Base-by-base conservation (phyloP, 1,140 invertebrate species). In the Triops longicaudatus region DNA sequence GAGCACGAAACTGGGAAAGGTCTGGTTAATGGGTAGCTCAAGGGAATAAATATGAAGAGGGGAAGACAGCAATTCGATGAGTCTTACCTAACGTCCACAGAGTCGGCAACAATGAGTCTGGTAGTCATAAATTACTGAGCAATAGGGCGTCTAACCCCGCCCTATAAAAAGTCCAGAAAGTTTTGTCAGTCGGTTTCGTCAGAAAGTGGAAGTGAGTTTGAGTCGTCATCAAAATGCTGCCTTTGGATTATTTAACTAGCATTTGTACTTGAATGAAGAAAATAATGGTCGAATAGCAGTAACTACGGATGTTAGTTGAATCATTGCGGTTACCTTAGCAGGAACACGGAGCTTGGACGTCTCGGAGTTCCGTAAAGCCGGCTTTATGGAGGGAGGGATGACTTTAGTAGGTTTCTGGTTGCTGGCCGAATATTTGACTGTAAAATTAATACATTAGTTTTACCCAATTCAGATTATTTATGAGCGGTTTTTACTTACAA, bases 291-390 rank as follows among this genome's bases (percentile, higher is more conserved):
- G 43, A 63, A 63, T 14, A 63, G 17, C 22, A 63, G 17, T 1
- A 63, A 63, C 3, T 0, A 63, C 14, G 14, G 14, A 22, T n/a
- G 14, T 63, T 63, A 63, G n/a, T 75, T 28, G n/a, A 37, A 37
- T 37, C 31, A 31, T 42, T 22, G 12, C 28, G 27, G 1, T 75
- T 75, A 75, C 74, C 74, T 75, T 43, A 75, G 74, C 17, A 11
- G 12, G 28, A 9, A 22, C 41, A 11, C 74, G 74, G 74, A 22
- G 50, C 50, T 63, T 50, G 43, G 43, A 7, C 74, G 37, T 22
- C 10, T 50, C 74, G 37, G 74, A 22, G 14, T 63, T n/a, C 1
- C 50, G 50, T 11, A 6, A n/a, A 22, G 42, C 22, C n/a, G 42
- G 74, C 44, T 28, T 75, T 17, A 26, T n/a, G 1, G 9, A 41